Conservation (phyloP, 64 coral and sea anemone genomes). For the Pachyseris speciosa region DNA sequence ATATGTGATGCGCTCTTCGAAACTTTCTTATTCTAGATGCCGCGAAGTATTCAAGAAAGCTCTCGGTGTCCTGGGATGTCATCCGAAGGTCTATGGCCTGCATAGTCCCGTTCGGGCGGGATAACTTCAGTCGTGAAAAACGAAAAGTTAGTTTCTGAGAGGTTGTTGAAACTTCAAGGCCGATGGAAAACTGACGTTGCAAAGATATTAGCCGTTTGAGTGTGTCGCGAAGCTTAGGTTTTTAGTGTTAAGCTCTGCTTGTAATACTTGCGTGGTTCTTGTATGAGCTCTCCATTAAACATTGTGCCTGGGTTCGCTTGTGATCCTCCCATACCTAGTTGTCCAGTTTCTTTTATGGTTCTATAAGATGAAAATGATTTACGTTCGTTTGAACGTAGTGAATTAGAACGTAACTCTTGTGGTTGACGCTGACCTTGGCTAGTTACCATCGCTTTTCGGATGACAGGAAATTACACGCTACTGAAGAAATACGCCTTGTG, state of each 20-base stretch:
- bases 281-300: background rate
- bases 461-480: too few species aligned
- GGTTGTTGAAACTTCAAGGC: background rate
- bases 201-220: background rate
- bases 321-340: background rate
- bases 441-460: too few species aligned
- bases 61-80: background rate
- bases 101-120: background rate
- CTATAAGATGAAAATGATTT: background rate
- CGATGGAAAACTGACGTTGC: background rate
- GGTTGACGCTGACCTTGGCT: too few species aligned
- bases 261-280: background rate
- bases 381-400: background rate
- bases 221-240: background rate
- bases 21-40: background rate
- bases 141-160: background rate
- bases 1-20: background rate
- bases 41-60: background rate
- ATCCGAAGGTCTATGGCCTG: background rate
- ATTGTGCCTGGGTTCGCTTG: background rate
- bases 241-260: background rate
- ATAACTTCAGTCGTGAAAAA: background rate
- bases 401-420: background rate
- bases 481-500: too few species aligned
- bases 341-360: background rate